Conservation (phyloP, 2,797 vertebrate species). For the Lepilemur septentrionalis region DNA sequence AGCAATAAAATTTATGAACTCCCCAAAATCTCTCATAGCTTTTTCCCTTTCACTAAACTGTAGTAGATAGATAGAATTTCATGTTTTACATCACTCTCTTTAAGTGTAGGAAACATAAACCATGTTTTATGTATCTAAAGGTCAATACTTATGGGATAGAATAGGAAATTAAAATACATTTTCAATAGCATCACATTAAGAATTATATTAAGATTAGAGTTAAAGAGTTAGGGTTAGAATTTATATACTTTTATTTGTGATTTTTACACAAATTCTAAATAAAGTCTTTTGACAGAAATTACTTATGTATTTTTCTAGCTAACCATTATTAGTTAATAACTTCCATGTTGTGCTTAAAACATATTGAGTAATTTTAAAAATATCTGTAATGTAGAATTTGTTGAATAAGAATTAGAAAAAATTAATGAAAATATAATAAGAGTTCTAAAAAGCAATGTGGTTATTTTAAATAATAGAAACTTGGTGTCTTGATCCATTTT, state of each 20-base stretch:
- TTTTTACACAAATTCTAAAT: conserved; percentile 8
- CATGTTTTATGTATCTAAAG: background rate
- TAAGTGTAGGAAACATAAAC: background rate
- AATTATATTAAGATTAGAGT: background rate
- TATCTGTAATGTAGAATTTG: background rate
- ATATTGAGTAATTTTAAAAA: background rate
- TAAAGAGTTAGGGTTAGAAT: background rate
- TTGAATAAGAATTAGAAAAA: conserved; percentile 11
- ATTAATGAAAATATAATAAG: background rate
- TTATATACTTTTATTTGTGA: background rate
- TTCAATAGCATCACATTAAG: background rate
- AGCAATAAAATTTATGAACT: background rate
- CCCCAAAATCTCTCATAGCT: background rate
- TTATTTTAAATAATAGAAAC: conserved; percentile 11
- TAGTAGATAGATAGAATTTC: background rate
- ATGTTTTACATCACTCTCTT: background rate
- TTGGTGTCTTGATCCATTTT: background rate
- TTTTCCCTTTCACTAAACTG: background rate
- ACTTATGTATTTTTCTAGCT: conserved; percentile 17
- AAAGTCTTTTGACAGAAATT: background rate
- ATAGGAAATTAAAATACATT: background rate
- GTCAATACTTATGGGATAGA: background rate
- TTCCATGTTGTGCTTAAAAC: conserved; percentile 45
- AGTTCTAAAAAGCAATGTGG: background rate
- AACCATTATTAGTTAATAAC: conserved; percentile 15